phyloP scores from a whole-genome alignment of 2,888 invertebrate species.

The Drosophila multiciliata region DNA sequence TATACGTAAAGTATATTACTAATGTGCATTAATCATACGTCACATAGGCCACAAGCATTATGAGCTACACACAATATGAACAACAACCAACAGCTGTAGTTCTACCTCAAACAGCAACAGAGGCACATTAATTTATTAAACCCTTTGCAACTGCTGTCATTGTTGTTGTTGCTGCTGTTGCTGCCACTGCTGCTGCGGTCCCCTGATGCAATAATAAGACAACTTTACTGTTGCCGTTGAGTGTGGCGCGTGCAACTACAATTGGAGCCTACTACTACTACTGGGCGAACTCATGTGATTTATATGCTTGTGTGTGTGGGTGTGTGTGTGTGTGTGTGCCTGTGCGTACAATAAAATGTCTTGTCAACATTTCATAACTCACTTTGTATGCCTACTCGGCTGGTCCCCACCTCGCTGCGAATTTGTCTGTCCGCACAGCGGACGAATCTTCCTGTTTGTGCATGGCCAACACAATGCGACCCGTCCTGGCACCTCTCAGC shows the following conservation, averaged over 20 bases:
- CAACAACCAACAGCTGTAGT: conserved; percentile 9
- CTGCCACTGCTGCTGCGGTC: conserved; percentile 41
- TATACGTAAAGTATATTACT: conserved; percentile 48
- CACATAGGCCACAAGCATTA: conserved; percentile 19
- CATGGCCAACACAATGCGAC: conserved; percentile 70
- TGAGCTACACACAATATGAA: conserved; percentile 10
- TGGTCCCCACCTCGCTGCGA: not conserved
- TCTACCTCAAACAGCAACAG: conserved; percentile 17
- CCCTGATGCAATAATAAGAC: conserved; percentile 75
- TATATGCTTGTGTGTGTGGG: conserved; percentile 31
- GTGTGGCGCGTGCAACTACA: conserved; percentile 38
- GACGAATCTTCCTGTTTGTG: conserved; percentile 52
- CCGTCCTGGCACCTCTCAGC: conserved; percentile 54
- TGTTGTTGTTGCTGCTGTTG: conserved; percentile 1
- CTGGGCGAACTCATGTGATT: conserved; percentile 51
- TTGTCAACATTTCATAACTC: conserved; percentile 80
- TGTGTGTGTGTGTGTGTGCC: not conserved
- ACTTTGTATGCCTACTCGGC: conserved; percentile 60
- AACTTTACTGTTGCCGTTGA: conserved; percentile 52
- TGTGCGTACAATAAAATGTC: conserved; percentile 71
- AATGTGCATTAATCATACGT: conserved; percentile 57
- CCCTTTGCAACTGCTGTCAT: conserved; percentile 16
- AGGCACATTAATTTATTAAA: conserved; percentile 63
- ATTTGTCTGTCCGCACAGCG: conserved; percentile 12
- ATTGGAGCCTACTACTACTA: conserved; percentile 8